These are phyloP conservation scores for Epirrita christyi DNA, from an alignment of 2,888 invertebrate species.

Conservation along the genomic window DNA sequence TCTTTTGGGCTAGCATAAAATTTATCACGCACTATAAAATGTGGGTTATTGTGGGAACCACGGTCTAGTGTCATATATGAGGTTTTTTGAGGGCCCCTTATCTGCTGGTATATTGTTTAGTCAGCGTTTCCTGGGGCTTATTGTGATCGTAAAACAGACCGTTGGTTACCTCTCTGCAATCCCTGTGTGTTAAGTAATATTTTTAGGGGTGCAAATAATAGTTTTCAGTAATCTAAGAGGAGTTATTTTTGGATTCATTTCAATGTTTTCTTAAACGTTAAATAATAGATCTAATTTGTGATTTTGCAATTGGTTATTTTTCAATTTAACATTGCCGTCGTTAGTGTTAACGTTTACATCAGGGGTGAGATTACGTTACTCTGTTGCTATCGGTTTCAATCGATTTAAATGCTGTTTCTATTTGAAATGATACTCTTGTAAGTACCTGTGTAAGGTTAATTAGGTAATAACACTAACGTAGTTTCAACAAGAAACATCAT, in stretches of 20 bases:
- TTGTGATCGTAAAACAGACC: slow-evolving; percentile 44
- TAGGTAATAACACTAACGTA: too few relatives aligned
- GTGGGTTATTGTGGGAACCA: slow-evolving; percentile 26
- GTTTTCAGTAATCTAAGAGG: neutral
- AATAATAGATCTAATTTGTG: too few relatives aligned
- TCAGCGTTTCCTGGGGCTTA: slow-evolving; percentile 48
- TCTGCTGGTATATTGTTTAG: slow-evolving; percentile 52
- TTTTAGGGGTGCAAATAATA: neutral
- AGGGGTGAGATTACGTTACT: too few relatives aligned
- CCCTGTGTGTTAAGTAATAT: slow-evolving; percentile 26
- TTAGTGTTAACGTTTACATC: too few relatives aligned
- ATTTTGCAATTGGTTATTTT: too few relatives aligned
- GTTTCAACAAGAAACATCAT: too few relatives aligned
- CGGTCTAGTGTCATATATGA: slow-evolving; percentile 44
- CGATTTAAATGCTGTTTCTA: too few relatives aligned
- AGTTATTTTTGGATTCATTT: neutral
- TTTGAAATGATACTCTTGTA: too few relatives aligned
- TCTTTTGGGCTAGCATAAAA: slow-evolving; percentile 16
- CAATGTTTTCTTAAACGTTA: too few relatives aligned
- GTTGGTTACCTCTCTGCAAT: slow-evolving; percentile 19
- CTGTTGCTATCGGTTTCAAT: too few relatives aligned
- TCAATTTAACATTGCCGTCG: too few relatives aligned
- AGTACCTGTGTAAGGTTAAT: too few relatives aligned
- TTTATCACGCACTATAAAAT: slow-evolving; percentile 34
- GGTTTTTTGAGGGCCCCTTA: slow-evolving; percentile 47